Base-by-base conservation (phyloP, 2,888 invertebrate genomes). In the Tetragonisca angustula region DNA sequence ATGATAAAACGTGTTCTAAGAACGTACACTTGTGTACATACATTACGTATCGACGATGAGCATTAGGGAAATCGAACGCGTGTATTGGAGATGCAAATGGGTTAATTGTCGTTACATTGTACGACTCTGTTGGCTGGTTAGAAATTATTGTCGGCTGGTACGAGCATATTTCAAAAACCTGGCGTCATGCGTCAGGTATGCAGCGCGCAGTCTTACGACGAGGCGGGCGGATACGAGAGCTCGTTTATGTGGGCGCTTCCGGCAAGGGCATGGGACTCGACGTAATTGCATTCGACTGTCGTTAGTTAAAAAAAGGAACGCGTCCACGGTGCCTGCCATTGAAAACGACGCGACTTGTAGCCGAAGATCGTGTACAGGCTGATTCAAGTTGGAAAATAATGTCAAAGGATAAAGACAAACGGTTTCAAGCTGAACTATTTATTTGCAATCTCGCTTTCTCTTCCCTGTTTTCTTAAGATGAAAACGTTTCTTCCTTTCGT, bases 201-300 rank as follows among this genome's bases (percentile, higher is more conserved):
- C 83, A 68, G 64, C 64, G 27, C 79, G 52, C 49, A 56, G 80
- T 72, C 79, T 80, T 79, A 75, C 62, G 61, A 36, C 67, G 64
- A 36, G 64, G 56, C 52, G 65, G 77, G 73, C 86, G 79, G 86
- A 83, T 83, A 85, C 85, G 77, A 77, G 82, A 52, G 78, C 80
- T 83, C 83, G 86, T 87, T 76, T 85, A 87, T 83, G 85, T 73
- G 85, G 78, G 75, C 81, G 85, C 86, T 87, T 87, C 86, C 86
- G 86, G 86, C 85, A 87, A 85, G 75, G 80, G 83, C 75, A 81
- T 59, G 80, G 78, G 76, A 61, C 76, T 78, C 65, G 81, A 76
- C 81, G 86, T 87, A 87, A 87, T 87, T 87, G 81, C 86, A 78
- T 87, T 87, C 79, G 86, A 79, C 70, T 83, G 83, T 85, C 73